phyloP scores from a whole-genome alignment of 2,888 invertebrate genomes.

The Lasioglossum pauxillum region DNA sequence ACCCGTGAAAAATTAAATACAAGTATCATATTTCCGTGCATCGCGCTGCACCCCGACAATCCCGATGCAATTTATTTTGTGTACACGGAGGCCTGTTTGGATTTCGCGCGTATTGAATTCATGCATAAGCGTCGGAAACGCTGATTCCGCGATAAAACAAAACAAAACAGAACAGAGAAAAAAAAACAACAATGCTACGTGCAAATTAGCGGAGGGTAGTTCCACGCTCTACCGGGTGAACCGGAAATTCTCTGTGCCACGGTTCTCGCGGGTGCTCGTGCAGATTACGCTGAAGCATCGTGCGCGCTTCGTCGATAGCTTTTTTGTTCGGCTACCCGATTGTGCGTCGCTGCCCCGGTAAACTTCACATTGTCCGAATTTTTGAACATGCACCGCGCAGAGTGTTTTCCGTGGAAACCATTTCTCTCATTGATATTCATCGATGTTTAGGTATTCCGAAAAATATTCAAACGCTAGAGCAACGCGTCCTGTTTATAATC shows the following conservation, averaged over 20 bases:
- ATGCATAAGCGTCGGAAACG: slow-evolving; percentile 35
- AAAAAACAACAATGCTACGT: neutral
- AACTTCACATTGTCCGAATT: neutral
- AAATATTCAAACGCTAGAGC: neutral
- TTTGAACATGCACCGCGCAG: neutral
- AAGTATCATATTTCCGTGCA: slow-evolving; percentile 21
- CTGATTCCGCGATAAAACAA: slow-evolving; percentile 14
- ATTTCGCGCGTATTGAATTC: slow-evolving; percentile 35
- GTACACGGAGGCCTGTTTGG: slow-evolving; percentile 29
- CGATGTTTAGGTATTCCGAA: neutral
- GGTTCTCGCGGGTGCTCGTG: neutral
- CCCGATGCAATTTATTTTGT: slow-evolving; percentile 29
- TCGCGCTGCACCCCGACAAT: slow-evolving; percentile 12
- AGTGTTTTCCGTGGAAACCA: neutral
- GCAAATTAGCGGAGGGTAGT: slow-evolving; percentile 11
- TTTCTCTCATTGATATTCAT: slow-evolving; percentile 3
- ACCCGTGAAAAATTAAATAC: slow-evolving; percentile 42
- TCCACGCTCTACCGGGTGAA: neutral
- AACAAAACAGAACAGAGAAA: neutral
- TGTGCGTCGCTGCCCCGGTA: neutral
- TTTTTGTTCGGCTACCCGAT: neutral
- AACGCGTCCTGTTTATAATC: neutral
- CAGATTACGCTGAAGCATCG: neutral
- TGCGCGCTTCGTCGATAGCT: neutral
- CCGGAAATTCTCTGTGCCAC: neutral